These are phyloP conservation scores for Eueremaeus valkanovi DNA, from an alignment of 2,888 invertebrate genomes.

Conservation along the genomic window DNA sequence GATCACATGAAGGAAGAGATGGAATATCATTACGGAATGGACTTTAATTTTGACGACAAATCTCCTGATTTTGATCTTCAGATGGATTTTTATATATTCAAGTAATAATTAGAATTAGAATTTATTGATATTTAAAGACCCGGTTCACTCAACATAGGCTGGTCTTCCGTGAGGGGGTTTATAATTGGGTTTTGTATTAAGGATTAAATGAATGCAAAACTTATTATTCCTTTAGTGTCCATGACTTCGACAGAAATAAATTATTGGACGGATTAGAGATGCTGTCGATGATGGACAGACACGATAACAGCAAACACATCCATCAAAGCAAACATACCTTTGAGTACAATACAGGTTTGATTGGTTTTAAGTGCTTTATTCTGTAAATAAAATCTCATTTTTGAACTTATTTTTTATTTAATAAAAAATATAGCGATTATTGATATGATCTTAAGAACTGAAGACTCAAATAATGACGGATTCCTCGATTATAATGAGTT, in stretches of 20 bases:
- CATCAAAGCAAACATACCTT: neutral
- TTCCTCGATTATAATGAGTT: slow-evolving; percentile 37
- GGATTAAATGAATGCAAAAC: neutral
- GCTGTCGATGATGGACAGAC: slow-evolving; percentile 60
- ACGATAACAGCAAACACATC: neutral
- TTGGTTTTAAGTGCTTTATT: neutral
- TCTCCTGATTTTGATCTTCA: neutral
- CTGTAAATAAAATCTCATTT: neutral
- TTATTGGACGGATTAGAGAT: slow-evolving; percentile 86
- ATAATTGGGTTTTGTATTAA: neutral
- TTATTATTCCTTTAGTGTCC: slow-evolving; percentile 53
- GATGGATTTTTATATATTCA: slow-evolving; percentile 31
- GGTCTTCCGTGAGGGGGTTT: too few species aligned
- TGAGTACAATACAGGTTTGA: neutral
- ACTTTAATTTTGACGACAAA: neutral
- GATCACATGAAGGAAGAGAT: slow-evolving; percentile 5
- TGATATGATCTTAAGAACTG: slow-evolving; percentile 15
- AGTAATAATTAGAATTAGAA: neutral
- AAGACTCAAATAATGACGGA: slow-evolving; percentile 36
- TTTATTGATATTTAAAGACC: too few species aligned
- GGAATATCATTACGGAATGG: slow-evolving; percentile 10
- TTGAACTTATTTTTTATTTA: neutral
- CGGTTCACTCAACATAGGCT: too few species aligned
- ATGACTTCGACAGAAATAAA: slow-evolving; percentile 84
- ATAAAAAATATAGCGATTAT: slow-evolving; percentile 11